Base-by-base conservation (phyloP, 2,797 vertebrate species). In the Lates japonicus region DNA sequence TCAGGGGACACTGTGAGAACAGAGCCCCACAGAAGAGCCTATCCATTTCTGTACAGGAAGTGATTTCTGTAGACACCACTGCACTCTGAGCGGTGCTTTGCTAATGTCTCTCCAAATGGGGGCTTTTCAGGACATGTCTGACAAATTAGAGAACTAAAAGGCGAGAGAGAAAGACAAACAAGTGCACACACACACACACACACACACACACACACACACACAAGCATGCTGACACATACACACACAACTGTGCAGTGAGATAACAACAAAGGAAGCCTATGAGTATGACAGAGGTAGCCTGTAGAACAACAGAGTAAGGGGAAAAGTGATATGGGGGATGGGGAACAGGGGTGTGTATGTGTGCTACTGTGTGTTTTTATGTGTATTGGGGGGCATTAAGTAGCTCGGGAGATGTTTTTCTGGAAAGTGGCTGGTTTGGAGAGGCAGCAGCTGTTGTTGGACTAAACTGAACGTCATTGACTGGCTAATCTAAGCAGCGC, bases 71-170 rank as follows among this genome's bases (percentile, higher is more conserved):
- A 44, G 82, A 91, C 87, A 71, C 60, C 41, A 14, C 65, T 37
- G 75, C 74, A 74, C 83, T 80, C 75, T 65, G 35, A 89, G 89
- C 76, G 1, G 19, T 22, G 63, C 77, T 77, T 76, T 72, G 81
- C 70, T 81, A 76, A 82, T 77, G 61, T 71, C 74, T 74, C 71
- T 76, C 57, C 71, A 82, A 87, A 85, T 59, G 72, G 72, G 85
- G 88, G 62, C 72, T 86, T 86, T 90, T 83, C 70, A 76, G 86
- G 88, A 89, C 78, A 82, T 87, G 89, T 89, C 88, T 86, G 74
- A 84, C 73, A 83, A 87, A 91, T 92, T 78, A 84, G 71, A 70
- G 54, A 84, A 78, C 68, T 64, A 74, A 69, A 89, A 83, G 84
- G 74, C 19, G 17, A 76, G 69, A 61, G 37, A 72, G 71, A 46